Evolutionary conservation across 2,797 vertebrate genomes (phyloP), one percentile per base, ranked within the genome.

Genomic region (Schizopygopsis pylzovi): DNA sequence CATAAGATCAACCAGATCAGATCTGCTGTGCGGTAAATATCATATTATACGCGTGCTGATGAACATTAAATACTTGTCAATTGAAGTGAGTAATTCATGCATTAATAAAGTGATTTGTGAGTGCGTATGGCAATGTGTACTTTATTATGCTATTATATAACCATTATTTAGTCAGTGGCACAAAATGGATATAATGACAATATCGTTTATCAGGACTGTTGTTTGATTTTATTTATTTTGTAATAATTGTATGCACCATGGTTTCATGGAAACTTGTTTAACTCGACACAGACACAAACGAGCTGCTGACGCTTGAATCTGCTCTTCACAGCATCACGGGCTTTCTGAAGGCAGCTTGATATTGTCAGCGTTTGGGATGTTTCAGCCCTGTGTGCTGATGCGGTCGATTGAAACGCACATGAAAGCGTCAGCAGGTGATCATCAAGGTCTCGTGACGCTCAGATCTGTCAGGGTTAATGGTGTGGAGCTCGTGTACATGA

Each of bases 381-480:
- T 22, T 56, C 22, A 56, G 54, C 20, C 54, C 20, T 22, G 20
- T 56, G 54, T 56, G 70, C 43, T 43, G 37, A 39, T n/a, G 22
- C 7, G 47, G 4, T 67, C 16, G 28, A 47, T 65, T 13, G 15
- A 79, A 33, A 79, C 6, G 39, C 59, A 63, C 16, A 49, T 80
- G 79, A 80, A 49, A 68, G 59, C 59, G 1, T 67, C 16, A 7
- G 75, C 49, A 59, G 43, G 61, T 37, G 25, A 67, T 81, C 43
- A 52, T 81, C 43, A 49, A 47, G 78, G 25, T 33, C 78, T 37
- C 10, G 2, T 7, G 6, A 2, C 3, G 52, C 75, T 77, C 75
- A 59, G 52, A 78, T 78, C 20, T 49, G 78, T 80, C 16, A 12
- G 12, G 15, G 18, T 80, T 80, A 52, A 81, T 49, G 41, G 8